phyloP scores from a whole-genome alignment of 2,797 vertebrate species.

The Arctocebus calabarensis region DNA sequence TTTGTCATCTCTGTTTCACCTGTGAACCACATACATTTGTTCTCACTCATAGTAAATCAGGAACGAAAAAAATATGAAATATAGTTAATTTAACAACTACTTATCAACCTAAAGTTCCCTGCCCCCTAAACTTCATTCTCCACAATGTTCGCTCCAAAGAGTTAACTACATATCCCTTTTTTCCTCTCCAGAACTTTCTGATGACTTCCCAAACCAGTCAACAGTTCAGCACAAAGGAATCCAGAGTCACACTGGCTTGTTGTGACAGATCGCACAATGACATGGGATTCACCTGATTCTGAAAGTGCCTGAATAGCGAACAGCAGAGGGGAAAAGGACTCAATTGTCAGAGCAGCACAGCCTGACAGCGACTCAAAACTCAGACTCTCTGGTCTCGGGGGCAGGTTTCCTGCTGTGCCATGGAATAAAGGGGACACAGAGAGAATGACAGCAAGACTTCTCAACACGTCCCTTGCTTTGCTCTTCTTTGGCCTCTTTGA shows the following conservation, averaged over 20 bases:
- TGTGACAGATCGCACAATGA: slow-evolving; percentile 66
- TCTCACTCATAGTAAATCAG: neutral
- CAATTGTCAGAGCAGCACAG: neutral
- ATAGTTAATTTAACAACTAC: neutral
- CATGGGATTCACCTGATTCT: neutral
- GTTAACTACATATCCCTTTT: neutral
- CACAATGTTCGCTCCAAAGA: slow-evolving; percentile 3
- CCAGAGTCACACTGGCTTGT: slow-evolving; percentile 59
- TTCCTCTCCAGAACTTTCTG: slow-evolving; percentile 54
- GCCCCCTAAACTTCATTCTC: neutral
- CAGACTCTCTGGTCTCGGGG: slow-evolving; percentile 16
- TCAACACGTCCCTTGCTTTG: slow-evolving; percentile 47
- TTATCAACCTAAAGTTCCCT: neutral
- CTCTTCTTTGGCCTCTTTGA: slow-evolving; percentile 66
- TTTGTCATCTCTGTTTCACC: slow-evolving; percentile 56
- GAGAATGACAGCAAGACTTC: slow-evolving; percentile 79
- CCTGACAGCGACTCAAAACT: slow-evolving; percentile 10
- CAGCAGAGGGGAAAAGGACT: slow-evolving; percentile 46
- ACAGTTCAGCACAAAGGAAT: slow-evolving; percentile 63
- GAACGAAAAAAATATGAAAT: neutral
- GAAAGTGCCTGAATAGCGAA: slow-evolving; percentile 61
- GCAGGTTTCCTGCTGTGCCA: neutral
- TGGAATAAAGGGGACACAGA: neutral
- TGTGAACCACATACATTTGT: slow-evolving; percentile 3
- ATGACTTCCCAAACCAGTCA: slow-evolving; percentile 66